Conservation (phyloP, 2,797 vertebrate species). For the Chrysolophus pictus region DNA sequence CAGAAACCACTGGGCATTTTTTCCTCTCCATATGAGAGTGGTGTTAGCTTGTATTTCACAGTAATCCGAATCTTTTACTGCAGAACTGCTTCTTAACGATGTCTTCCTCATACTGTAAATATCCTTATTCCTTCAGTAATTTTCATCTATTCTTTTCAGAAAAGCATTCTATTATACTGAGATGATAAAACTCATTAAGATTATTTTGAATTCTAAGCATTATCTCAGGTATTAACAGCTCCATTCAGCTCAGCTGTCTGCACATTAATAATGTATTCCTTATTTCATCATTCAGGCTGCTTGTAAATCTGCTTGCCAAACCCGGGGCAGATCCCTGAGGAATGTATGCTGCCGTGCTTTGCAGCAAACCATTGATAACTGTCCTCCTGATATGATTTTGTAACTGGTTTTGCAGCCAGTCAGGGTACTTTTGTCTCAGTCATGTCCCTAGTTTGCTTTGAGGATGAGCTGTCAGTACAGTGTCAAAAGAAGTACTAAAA, state of each 20-base stretch:
- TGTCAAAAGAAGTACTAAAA: slow-evolving; percentile 14
- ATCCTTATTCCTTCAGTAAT: not conserved
- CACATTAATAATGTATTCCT: not conserved
- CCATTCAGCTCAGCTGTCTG: not conserved
- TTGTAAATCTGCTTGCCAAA: not conserved
- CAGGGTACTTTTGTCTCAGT: not conserved
- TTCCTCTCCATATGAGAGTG: not conserved
- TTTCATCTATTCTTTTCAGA: slow-evolving; percentile 3
- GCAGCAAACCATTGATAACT: not conserved
- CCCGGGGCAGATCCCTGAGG: not conserved
- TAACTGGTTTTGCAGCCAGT: not conserved
- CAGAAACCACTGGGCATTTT: not conserved
- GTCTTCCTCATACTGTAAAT: not conserved
- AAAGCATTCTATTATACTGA: not conserved
- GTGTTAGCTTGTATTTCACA: not conserved
- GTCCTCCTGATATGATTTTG: not conserved
- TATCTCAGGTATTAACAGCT: not conserved
- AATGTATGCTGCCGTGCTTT: not conserved
- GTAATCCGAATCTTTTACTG: not conserved
- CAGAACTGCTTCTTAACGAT: not conserved
- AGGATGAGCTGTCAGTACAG: not conserved
- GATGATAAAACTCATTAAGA: not conserved
- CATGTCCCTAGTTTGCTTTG: not conserved
- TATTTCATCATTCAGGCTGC: not conserved
- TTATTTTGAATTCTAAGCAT: slow-evolving; percentile 18